These are phyloP conservation scores for Anthrax anthrax DNA, from an alignment of 2,888 invertebrate species.

Conservation along the genomic window DNA sequence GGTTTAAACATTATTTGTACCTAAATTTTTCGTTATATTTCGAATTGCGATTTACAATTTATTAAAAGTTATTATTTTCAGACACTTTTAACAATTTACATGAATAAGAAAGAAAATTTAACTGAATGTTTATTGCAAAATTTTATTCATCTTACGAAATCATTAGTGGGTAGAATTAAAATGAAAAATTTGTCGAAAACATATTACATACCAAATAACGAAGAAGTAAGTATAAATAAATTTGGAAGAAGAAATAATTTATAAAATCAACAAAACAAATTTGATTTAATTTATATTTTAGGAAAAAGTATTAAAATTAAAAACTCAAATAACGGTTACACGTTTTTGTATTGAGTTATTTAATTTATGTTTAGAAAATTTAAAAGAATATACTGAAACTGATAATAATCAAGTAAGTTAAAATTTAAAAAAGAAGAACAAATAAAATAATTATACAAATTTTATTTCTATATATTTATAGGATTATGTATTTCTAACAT, in stretches of 20 bases:
- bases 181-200: conserved; percentile 14
- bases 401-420: conserved; percentile 4
- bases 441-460: background rate
- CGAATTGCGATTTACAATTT: background rate
- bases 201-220: conserved; percentile 6
- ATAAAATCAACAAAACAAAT: too few relatives aligned
- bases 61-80: background rate
- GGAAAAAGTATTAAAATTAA: conserved; percentile 2
- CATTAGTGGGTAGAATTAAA: conserved; percentile 17
- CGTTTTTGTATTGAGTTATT: conserved; percentile 9
- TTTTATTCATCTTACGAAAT: conserved; percentile 16
- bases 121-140: conserved; percentile 15
- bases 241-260: too few relatives aligned
- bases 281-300: conserved; percentile 2
- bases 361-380: conserved; percentile 6
- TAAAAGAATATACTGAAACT: conserved; percentile 5
- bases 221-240: conserved; percentile 4
- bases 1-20: too few relatives aligned
- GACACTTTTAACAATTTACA: conserved; percentile 19
- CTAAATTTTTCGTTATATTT: background rate
- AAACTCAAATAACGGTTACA: conserved; percentile 7
- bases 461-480: background rate
- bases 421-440: background rate
- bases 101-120: conserved; percentile 8
- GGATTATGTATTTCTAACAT: conserved; percentile 4